A percentile compares a stretch with the other conserved stretches of the same genome.
These are phyloP conservation scores for Anguilla marmorata DNA, from an alignment of 2,797 vertebrate genomes.

Conservation along the genomic window DNA sequence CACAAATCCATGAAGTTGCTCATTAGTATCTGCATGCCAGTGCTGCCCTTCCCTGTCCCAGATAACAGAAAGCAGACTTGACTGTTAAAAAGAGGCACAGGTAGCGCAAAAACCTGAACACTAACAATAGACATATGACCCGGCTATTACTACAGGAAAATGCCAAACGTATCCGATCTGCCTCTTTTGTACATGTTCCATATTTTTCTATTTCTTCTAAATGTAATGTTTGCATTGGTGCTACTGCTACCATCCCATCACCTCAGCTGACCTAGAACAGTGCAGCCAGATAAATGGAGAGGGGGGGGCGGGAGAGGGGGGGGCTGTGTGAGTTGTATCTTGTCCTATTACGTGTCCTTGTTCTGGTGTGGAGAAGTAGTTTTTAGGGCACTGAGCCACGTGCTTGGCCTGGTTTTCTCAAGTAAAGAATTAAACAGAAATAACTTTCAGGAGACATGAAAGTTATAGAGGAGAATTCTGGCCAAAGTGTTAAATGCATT, in stretches of 20 bases:
- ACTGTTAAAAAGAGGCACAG: neutral
- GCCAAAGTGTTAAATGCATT: neutral
- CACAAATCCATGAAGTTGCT: neutral
- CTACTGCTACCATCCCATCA: neutral
- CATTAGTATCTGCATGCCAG: neutral
- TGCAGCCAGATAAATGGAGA: neutral
- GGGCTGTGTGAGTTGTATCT: neutral
- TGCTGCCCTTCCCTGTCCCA: neutral
- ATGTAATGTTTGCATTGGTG: neutral
- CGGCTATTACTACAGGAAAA: neutral
- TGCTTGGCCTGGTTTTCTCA: neutral
- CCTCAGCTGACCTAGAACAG: neutral
- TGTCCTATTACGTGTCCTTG: constrained; percentile 8
- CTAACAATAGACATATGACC: neutral
- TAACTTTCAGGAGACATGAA: neutral
- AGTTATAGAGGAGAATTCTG: neutral
- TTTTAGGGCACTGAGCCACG: constrained; percentile 14
- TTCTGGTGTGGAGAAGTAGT: constrained; percentile 3
- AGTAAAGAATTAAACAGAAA: neutral
- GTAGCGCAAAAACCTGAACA: neutral
- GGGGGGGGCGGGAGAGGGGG: neutral
- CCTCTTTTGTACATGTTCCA: neutral
- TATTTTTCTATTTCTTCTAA: neutral
- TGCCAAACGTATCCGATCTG: neutral
- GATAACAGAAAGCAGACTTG: neutral